These are phyloP conservation scores for Actinia tenebrosa DNA, from an alignment of 64 coral and sea anemone species.

Conservation along the genomic window DNA sequence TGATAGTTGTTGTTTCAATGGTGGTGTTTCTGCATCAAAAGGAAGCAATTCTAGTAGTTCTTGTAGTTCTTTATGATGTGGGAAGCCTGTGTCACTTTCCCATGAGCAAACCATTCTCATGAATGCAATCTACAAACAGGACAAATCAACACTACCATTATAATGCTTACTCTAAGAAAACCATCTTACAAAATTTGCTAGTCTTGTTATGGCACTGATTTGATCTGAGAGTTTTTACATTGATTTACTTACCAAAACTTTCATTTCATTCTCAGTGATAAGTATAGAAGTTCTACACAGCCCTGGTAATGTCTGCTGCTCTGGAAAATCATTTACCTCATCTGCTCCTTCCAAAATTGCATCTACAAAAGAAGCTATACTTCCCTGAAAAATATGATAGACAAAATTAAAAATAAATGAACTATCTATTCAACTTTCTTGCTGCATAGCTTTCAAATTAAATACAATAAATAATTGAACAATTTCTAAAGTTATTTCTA, in stretches of 20 bases:
- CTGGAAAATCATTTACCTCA: constrained; percentile 44
- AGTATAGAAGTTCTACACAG: constrained; percentile 74
- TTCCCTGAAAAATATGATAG: constrained; percentile 32
- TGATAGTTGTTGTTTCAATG: background rate
- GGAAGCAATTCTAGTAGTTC: background rate
- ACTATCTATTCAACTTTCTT: too few relatives aligned
- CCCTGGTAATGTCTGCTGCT: constrained; percentile 52
- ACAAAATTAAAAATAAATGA: background rate
- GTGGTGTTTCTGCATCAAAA: background rate
- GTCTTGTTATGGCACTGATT: too few relatives aligned
- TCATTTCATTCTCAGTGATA: constrained; percentile 90
- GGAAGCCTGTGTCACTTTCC: background rate
- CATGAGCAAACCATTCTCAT: constrained; percentile 14
- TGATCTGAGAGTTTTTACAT: background rate
- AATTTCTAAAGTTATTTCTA: too few relatives aligned
- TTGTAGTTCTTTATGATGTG: background rate
- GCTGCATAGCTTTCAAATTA: too few relatives aligned
- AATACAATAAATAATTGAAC: too few relatives aligned
- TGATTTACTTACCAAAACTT: constrained; percentile 66
- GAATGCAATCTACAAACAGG: constrained; percentile 7
- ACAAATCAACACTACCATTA: background rate
- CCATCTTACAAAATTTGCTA: background rate
- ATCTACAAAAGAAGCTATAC: constrained; percentile 70
- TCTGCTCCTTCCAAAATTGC: constrained; percentile 48
- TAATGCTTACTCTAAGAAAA: background rate